Evolutionary conservation across 2,797 vertebrate species (phyloP).

Genomic region (Pterois miles): DNA sequence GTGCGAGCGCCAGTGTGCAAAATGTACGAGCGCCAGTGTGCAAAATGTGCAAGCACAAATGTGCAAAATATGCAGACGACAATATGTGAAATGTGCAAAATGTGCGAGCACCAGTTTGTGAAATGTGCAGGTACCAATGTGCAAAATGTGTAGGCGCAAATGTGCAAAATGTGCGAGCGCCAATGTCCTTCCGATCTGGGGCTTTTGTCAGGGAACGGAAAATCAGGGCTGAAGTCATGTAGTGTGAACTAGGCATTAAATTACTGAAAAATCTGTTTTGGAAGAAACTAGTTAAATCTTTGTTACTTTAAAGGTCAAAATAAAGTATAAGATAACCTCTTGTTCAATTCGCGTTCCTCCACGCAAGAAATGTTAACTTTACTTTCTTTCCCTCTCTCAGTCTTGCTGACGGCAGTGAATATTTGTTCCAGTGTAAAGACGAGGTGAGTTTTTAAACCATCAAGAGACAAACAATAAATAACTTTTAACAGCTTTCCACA

Average conservation of each 20-base stretch:
- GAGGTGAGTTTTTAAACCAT: conserved; percentile 84
- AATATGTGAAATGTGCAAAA: too few species aligned
- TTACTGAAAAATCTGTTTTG: neutral
- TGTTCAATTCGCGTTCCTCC: too few species aligned
- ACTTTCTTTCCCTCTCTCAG: conserved; percentile 74
- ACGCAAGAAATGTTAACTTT: neutral
- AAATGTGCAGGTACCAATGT: too few species aligned
- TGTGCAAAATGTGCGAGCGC: fast-evolving
- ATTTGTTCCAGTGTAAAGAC: conserved; percentile 98
- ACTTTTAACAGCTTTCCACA: neutral
- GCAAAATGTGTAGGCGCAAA: too few species aligned
- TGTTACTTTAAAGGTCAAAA: neutral
- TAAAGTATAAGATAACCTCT: neutral
- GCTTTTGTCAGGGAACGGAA: too few species aligned
- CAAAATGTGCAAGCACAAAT: too few species aligned
- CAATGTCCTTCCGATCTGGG: too few species aligned
- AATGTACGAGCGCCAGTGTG: too few species aligned
- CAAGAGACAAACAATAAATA: neutral
- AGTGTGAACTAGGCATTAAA: neutral
- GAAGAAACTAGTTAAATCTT: neutral
- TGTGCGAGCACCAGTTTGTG: too few species aligned
- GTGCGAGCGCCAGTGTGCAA: too few species aligned
- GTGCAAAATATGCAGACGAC: too few species aligned
- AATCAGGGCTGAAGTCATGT: too few species aligned
- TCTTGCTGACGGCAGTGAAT: conserved; percentile 92